Conservation (phyloP, 2,888 invertebrate species). For the Horisme vitalbata region DNA sequence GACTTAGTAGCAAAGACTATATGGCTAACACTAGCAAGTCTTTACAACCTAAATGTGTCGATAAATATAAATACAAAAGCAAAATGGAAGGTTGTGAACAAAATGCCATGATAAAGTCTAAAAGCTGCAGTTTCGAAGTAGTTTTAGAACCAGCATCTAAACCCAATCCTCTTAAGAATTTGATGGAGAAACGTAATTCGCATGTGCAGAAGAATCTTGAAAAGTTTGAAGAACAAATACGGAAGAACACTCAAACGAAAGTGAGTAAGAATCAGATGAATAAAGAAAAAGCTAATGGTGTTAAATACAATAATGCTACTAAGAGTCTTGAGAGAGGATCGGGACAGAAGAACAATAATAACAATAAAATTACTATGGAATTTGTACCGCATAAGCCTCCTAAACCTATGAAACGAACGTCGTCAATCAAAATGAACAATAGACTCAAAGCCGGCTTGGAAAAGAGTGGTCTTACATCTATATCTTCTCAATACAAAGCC, state of each 20-base stretch:
- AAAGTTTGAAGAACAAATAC: slow-evolving; percentile 83
- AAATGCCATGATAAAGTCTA: slow-evolving; percentile 73
- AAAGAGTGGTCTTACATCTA: slow-evolving; percentile 69
- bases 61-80: slow-evolving; percentile 71
- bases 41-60: slow-evolving; percentile 66
- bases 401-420: slow-evolving; percentile 86
- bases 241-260: slow-evolving; percentile 68
- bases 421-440: slow-evolving; percentile 84
- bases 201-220: slow-evolving; percentile 83
- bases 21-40: slow-evolving; percentile 76
- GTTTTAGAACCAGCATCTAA: slow-evolving; percentile 77
- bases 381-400: slow-evolving; percentile 89
- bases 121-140: slow-evolving; percentile 80
- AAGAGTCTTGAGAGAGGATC: slow-evolving; percentile 77
- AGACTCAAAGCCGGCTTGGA: slow-evolving; percentile 73
- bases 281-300: slow-evolving; percentile 70
- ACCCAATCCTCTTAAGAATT: slow-evolving; percentile 71
- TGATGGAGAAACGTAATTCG: slow-evolving; percentile 75
- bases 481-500: slow-evolving; percentile 77
- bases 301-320: slow-evolving; percentile 69
- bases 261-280: slow-evolving; percentile 67
- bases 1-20: slow-evolving; percentile 80
- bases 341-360: slow-evolving; percentile 69
- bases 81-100: slow-evolving; percentile 73
- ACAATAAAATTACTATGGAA: slow-evolving; percentile 77